Conservation (phyloP, 2,888 invertebrate species). For the Ferdinandea cuprea region DNA sequence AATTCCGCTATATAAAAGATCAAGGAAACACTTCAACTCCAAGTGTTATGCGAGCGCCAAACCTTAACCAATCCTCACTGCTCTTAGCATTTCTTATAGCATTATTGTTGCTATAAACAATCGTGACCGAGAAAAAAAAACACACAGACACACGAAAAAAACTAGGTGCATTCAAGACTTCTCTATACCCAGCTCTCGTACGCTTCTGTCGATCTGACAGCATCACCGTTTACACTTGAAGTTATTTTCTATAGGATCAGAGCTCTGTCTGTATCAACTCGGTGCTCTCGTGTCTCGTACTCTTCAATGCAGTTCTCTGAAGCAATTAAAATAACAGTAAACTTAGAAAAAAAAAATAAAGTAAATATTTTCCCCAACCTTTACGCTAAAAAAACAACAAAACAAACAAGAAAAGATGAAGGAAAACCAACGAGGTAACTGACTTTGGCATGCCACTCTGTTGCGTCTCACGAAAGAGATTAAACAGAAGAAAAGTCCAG, state of each 20-base stretch:
- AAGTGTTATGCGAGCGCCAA: conserved; percentile 53
- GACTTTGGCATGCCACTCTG: conserved; percentile 52
- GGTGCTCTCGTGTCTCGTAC: no score
- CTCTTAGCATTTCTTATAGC: conserved; percentile 43
- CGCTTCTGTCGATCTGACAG: conserved; percentile 35
- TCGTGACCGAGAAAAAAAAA: conserved; percentile 64
- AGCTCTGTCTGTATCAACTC: conserved; percentile 27
- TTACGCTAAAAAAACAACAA: conserved; percentile 18
- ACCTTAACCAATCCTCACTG: conserved; percentile 67
- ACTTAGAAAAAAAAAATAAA: conserved; percentile 58
- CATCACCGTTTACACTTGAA: conserved; percentile 38
- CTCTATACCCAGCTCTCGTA: neutral
- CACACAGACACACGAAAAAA: conserved; percentile 19
- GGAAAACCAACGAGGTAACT: conserved; percentile 62
- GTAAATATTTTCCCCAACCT: conserved; percentile 63
- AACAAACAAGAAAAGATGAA: conserved; percentile 12
- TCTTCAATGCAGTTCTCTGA: conserved; percentile 59
- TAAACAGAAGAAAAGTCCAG: conserved; percentile 28
- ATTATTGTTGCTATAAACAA: conserved; percentile 55
- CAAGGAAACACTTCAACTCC: conserved; percentile 56
- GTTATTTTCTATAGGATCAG: conserved; percentile 49
- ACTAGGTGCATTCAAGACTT: conserved; percentile 5
- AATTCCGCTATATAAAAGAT: conserved; percentile 51
- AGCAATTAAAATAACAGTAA: conserved; percentile 73
- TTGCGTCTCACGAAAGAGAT: conserved; percentile 26